These are phyloP conservation scores for Hexactinellida sp. DNA, from an alignment of 37 sponge, comb jelly and placozoan species.

Conservation along the genomic window DNA sequence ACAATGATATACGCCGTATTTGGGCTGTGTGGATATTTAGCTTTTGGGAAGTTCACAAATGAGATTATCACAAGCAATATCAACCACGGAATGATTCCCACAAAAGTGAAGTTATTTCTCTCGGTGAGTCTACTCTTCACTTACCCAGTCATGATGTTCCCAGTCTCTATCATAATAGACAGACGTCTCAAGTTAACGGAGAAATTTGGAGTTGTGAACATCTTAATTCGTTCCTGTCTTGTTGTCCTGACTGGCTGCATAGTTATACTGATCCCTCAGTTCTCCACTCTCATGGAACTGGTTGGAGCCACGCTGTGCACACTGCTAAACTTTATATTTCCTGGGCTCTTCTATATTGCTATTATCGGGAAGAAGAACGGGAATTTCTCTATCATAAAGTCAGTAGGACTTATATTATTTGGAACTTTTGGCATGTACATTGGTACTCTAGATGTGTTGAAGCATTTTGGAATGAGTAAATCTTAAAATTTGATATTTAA, in stretches of 20 bases:
- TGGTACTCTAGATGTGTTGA: background rate
- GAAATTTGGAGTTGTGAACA: constrained; percentile 20
- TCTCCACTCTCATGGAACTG: constrained; percentile 85
- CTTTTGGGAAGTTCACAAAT: constrained; percentile 15
- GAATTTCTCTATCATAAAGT: background rate
- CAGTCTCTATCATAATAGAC: constrained; percentile 71
- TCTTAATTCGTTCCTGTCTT: constrained; percentile 35
- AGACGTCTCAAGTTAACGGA: constrained; percentile 26
- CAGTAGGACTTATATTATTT: background rate
- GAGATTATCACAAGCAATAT: background rate
- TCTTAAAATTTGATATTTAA: too few relatives aligned
- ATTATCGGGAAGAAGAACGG: constrained; percentile 27
- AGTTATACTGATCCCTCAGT: constrained; percentile 61
- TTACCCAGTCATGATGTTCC: constrained; percentile 98
- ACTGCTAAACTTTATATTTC: constrained; percentile 79
- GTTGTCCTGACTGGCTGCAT: constrained; percentile 63
- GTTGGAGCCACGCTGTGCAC: constrained; percentile 84
- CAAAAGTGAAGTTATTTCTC: constrained; percentile 64
- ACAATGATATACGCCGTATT: constrained; percentile 67
- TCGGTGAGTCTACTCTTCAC: constrained; percentile 89
- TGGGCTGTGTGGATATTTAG: constrained; percentile 87
- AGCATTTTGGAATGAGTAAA: background rate
- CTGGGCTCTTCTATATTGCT: constrained; percentile 72
- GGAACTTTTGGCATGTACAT: background rate
- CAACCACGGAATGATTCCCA: background rate